Evolutionary conservation across 1,140 invertebrate genomes (phyloP), one percentile per base, ranked within the genome.

Genomic region (Elysia chlorotica): DNA sequence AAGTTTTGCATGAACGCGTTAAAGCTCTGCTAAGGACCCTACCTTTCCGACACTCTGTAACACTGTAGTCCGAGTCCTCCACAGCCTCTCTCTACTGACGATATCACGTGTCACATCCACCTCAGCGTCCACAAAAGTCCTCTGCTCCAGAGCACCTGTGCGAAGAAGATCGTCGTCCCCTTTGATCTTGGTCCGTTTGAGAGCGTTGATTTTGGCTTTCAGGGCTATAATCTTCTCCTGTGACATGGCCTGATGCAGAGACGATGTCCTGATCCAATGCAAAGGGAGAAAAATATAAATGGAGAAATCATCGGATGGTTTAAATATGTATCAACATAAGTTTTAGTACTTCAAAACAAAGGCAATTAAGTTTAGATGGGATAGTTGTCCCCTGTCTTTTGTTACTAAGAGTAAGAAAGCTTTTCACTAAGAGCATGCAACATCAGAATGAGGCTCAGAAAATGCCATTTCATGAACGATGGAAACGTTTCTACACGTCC

Each of bases 141-240:
- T 90, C 38, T 97, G 88, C 84, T 97, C 96, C 54, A 92, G 90
- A 2, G 82, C 82, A 3, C 83, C 83, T 1, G 82, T 74, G 36
- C 81, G 85, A 31, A 88, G 82, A 31, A 88, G 82, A 86, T 98
- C 96, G 83, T 96, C 95, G 78, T 84, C 85, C 53, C 78, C 84
- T 74, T 87, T 97, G 79, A 99, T 99, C 6, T 96, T 98, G 0
- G 95, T 97, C 78, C 96, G 90, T 85, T 99, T 99, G 77, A 97
- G 97, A 2, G 96, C 96, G 79, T 98, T 89, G 88, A 96, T 92
- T 89, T 99, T 99, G 0, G 96, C 96, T 89, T 98, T 98, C 70
- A 99, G 97, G 21, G 96, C 96, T 30, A 96, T 96, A 88, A 99
- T 98, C 88, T 97, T 98, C 85, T 99, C 96, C 10, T 97, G 94